Evolutionary conservation across 2,797 vertebrate genomes (phyloP).

Genomic region (Astyanax mexicanus): DNA sequence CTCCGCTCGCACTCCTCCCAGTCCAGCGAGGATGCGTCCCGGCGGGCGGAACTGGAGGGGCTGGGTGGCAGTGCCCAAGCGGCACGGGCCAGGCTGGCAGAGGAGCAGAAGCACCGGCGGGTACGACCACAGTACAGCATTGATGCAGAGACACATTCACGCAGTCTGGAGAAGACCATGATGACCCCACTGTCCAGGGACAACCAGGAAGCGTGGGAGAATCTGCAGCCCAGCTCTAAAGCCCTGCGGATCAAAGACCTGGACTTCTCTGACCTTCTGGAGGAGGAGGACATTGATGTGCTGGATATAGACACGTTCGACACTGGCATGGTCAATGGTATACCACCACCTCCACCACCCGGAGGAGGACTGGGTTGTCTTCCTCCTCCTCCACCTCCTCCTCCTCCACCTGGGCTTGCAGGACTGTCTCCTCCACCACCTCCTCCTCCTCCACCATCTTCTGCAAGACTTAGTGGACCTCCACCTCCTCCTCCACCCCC

Average conservation of each 20-base stretch:
- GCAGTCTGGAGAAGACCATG: slow-evolving; percentile 77
- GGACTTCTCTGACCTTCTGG: slow-evolving; percentile 94
- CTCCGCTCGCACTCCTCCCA: slow-evolving; percentile 41
- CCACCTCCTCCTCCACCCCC: slow-evolving; percentile 50
- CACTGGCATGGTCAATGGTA: slow-evolving; percentile 55
- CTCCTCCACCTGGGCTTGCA: slow-evolving; percentile 55
- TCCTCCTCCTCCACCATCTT: slow-evolving; percentile 67
- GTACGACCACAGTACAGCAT: slow-evolving; percentile 79
- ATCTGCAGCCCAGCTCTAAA: slow-evolving; percentile 70
- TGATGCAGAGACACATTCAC: slow-evolving; percentile 78
- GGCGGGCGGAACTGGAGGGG: slow-evolving; percentile 72
- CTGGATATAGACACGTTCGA: slow-evolving; percentile 79
- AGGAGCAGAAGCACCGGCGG: slow-evolving; percentile 64
- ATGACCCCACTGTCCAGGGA: slow-evolving; percentile 77
- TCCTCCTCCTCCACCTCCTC: slow-evolving; percentile 57
- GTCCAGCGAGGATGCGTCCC: slow-evolving; percentile 62
- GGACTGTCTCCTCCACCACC: slow-evolving; percentile 55
- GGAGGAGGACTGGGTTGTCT: slow-evolving; percentile 53
- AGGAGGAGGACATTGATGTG: slow-evolving; percentile 92
- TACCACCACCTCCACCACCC: slow-evolving; percentile 47
- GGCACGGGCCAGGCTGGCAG: slow-evolving; percentile 70
- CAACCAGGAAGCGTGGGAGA: slow-evolving; percentile 74
- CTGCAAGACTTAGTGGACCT: slow-evolving; percentile 3
- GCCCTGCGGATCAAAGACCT: slow-evolving; percentile 91
- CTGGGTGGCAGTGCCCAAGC: slow-evolving; percentile 67